Evolutionary conservation across 2,888 invertebrate genomes (phyloP), one percentile per base, ranked within the genome.

Genomic region (Aspidiotus destructor): DNA sequence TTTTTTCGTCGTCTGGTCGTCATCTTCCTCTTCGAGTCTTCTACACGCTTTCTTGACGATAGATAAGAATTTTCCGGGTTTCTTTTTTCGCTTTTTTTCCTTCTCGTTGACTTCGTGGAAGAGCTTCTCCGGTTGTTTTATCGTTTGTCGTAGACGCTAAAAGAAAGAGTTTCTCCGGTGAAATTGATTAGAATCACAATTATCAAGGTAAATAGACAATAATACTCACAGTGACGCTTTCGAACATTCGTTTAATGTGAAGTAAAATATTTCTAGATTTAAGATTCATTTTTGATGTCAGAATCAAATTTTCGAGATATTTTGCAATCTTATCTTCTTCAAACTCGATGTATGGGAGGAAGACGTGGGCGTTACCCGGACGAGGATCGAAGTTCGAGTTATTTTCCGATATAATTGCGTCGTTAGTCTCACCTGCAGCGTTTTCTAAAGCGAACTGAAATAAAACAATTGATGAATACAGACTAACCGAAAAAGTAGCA

Each of bases 301-400:
- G 62, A n/a, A 57, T 9, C 58, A 82, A 75, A 1, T 77, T 75
- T 5, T 80, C 76, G 57, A 90, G 75, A 73, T 83, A 77, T 2
- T 78, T 75, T 0, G 82, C 81, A 7, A 92, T 77, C 58, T 79
- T 75, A 41, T 77, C 75, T 0, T 85, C 81, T 72, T 87, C 83
- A 48, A 89, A 85, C 9, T 83, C 81, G 64, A 92, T 77, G 72
- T 85, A 83, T 0, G 86, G 83, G 72, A 92, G 81, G 60, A 81
- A 80, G 6, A 89, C 89, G 78, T 89, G 81, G 0, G 91, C 87
- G 68, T 83, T 82, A 0, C 92, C 92, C 2, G 92, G 92, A 60
- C 92, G 81, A 0, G 91, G 91, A 81, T 92, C 92, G 17, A 86
- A 75, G 70, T 65, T 8, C 40, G 60, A 44, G 60, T 71, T 44